These are phyloP conservation scores for Anniella stebbinsi DNA, from an alignment of 2,797 vertebrate genomes.

Conservation along the genomic window DNA sequence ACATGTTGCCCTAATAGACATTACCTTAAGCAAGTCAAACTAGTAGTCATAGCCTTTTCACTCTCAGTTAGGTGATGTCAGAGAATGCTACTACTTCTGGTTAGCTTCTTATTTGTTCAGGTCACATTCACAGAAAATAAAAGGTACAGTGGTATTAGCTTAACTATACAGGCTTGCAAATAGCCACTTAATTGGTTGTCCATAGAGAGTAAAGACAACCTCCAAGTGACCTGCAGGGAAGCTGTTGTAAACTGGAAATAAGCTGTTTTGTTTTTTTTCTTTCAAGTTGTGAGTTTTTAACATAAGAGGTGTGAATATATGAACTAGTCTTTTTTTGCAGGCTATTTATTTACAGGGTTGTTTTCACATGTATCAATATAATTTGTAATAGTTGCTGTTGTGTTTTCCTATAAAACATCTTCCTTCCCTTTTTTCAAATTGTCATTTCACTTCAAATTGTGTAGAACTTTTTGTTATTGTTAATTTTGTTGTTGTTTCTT, in stretches of 20 bases:
- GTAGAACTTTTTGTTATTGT: not conserved
- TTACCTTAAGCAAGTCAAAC: not conserved
- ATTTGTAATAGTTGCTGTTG: not conserved
- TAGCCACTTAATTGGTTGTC: not conserved
- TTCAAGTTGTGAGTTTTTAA: not conserved
- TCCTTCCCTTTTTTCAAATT: not conserved
- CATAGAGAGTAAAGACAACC: not conserved
- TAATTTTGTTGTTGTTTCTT: not conserved
- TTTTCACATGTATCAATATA: not conserved
- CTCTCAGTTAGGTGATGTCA: not conserved
- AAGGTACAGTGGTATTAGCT: not conserved
- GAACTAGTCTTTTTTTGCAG: no score
- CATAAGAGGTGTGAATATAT: not conserved
- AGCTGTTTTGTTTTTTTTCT: no score
- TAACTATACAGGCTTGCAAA: not conserved
- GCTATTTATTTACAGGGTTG: constrained; percentile 5
- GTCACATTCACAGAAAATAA: not conserved
- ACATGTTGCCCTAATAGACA: not conserved
- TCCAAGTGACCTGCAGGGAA: not conserved
- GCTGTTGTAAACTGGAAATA: not conserved
- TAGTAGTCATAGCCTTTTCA: not conserved
- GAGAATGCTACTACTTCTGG: not conserved
- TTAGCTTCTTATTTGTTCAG: not conserved
- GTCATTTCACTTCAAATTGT: not conserved
- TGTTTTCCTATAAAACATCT: not conserved